These are phyloP conservation scores for Eupsilia transversa DNA, from an alignment of 2,888 invertebrate genomes.

Conservation along the genomic window DNA sequence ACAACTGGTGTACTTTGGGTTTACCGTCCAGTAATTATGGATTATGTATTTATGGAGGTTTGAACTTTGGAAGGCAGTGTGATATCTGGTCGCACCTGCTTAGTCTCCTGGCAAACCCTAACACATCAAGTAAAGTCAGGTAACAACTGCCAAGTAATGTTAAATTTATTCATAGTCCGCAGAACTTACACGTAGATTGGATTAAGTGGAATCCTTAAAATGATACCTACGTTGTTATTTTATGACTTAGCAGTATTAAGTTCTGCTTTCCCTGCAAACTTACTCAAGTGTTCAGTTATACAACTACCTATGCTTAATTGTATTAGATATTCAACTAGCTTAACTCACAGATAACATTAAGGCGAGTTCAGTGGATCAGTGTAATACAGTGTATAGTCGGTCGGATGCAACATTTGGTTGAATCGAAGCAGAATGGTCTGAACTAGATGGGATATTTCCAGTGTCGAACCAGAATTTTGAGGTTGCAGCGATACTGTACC, in stretches of 20 bases:
- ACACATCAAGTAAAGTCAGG: background rate
- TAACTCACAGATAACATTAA: constrained; percentile 31
- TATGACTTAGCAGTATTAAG: constrained; percentile 18
- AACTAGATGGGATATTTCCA: background rate
- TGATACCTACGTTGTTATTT: constrained; percentile 13
- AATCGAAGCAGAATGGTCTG: background rate
- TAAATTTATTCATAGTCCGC: background rate
- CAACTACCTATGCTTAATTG: constrained; percentile 25
- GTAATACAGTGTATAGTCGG: constrained; percentile 26
- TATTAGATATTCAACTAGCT: constrained; percentile 28
- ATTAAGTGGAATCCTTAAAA: constrained; percentile 19
- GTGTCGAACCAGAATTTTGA: background rate
- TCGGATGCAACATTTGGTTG: constrained; percentile 10
- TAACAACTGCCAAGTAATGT: background rate
- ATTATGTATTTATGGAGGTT: background rate
- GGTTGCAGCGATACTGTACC: background rate
- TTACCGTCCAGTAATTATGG: background rate
- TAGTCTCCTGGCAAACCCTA: background rate
- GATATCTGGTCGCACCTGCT: no score
- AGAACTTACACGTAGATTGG: background rate
- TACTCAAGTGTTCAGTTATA: constrained; percentile 14
- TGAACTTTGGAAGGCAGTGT: background rate
- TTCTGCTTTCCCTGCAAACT: constrained; percentile 17
- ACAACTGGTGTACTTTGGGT: background rate
- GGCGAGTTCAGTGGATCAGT: constrained; percentile 34